phyloP scores from a whole-genome alignment of 2,888 invertebrate genomes.

The Amphimallon solstitiale region DNA sequence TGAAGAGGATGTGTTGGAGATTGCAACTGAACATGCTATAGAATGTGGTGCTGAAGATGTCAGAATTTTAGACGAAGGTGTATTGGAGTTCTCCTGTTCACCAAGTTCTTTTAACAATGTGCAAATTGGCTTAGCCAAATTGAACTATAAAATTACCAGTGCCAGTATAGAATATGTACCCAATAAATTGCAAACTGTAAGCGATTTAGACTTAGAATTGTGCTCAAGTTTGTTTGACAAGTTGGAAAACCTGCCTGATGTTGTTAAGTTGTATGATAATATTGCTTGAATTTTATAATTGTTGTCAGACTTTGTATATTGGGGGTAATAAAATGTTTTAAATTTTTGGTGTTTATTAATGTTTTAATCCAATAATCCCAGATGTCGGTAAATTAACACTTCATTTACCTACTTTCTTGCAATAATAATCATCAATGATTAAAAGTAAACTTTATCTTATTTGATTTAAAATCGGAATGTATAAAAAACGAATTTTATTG shows the following conservation, averaged over 20 bases:
- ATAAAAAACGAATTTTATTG: too few species aligned
- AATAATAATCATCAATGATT: too few species aligned
- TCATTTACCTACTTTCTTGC: too few species aligned
- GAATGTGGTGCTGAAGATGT: conserved; percentile 76
- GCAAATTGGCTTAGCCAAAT: conserved; percentile 62
- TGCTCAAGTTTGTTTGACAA: conserved; percentile 65
- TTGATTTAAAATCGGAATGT: too few species aligned
- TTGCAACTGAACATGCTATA: conserved; percentile 74
- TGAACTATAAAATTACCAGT: conserved; percentile 64
- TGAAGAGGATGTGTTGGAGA: conserved; percentile 64
- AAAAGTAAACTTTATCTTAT: too few species aligned
- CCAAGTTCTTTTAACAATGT: conserved; percentile 64
- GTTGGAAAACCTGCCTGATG: conserved; percentile 68
- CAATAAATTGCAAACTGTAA: conserved; percentile 61
- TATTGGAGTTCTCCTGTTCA: conserved; percentile 69
- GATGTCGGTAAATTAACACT: too few species aligned
- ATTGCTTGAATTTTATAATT: conserved; percentile 52
- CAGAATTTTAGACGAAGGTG: conserved; percentile 62
- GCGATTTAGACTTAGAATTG: conserved; percentile 63
- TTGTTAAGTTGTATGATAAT: conserved; percentile 71
- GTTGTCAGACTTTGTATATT: background rate
- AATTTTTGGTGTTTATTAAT: too few species aligned
- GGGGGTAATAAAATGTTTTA: too few species aligned
- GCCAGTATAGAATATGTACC: conserved; percentile 66
- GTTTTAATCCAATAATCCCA: too few species aligned